These are phyloP conservation scores for Cyrtonyx montezumae DNA, from an alignment of 2,113 vertebrate genomes.

Conservation along the genomic window DNA sequence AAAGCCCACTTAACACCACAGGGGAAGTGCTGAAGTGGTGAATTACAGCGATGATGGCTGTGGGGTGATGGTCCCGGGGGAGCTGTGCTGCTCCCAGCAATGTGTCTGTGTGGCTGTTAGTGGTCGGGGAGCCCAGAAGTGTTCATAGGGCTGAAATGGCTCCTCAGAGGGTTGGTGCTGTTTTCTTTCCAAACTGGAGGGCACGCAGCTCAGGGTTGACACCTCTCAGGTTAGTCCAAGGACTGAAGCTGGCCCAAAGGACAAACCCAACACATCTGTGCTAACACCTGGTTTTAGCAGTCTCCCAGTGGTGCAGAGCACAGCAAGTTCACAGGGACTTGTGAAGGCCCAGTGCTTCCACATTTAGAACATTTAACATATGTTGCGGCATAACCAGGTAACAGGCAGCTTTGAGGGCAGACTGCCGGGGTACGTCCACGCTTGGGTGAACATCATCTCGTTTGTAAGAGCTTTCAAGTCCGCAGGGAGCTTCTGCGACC, in stretches of 20 bases:
- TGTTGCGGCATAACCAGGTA: background rate
- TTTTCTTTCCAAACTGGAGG: background rate
- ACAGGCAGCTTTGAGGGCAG: background rate
- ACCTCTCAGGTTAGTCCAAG: background rate
- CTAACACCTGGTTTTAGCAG: background rate
- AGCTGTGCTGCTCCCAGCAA: background rate
- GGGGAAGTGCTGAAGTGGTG: background rate
- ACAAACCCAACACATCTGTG: background rate
- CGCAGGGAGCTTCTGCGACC: background rate
- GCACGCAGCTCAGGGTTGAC: background rate
- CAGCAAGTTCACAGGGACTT: background rate
- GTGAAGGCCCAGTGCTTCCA: background rate
- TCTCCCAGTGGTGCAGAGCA: rapidly evolving
- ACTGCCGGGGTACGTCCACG: background rate
- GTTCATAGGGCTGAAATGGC: background rate
- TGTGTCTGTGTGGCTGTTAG: background rate
- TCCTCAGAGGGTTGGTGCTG: background rate
- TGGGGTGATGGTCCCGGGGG: rapidly evolving
- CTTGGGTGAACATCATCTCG: rapidly evolving
- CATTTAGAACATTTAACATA: background rate
- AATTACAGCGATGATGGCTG: background rate
- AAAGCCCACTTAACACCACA: background rate
- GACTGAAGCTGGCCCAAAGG: background rate
- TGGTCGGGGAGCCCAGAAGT: background rate
- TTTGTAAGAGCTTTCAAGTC: background rate